A percentile compares a stretch with the other conserved stretches of the same genome.
phyloP scores from a whole-genome alignment of 92 coral and sea anemone species.

The Chrysogorgia sp. region DNA sequence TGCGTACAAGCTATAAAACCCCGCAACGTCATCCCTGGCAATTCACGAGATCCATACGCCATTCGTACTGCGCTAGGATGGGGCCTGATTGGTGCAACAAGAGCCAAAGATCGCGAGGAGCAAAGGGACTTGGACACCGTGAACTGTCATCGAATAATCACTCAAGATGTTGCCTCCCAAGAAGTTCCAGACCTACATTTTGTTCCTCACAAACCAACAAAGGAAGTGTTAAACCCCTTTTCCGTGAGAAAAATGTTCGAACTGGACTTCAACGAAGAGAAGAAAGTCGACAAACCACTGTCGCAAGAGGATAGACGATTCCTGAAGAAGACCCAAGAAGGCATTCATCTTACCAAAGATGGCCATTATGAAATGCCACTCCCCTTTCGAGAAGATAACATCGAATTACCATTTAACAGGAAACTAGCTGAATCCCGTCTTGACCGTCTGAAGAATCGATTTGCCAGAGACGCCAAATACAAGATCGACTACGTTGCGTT shows the following conservation, averaged over 20 bases:
- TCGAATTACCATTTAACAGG: conserved; percentile 48
- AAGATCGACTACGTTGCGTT: conserved; percentile 45
- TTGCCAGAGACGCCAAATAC: conserved; percentile 40
- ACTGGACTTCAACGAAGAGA: conserved; percentile 46
- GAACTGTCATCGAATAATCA: conserved; percentile 15
- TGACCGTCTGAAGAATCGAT: conserved; percentile 51
- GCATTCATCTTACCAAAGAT: conserved; percentile 22
- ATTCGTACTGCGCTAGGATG: conserved; percentile 50
- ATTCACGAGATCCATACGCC: conserved; percentile 43
- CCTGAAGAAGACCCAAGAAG: conserved; percentile 21
- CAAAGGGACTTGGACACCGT: not conserved
- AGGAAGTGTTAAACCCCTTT: conserved; percentile 48
- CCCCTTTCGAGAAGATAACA: conserved; percentile 42
- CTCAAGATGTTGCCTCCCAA: not conserved
- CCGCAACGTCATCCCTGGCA: conserved; percentile 35
- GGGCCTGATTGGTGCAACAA: conserved; percentile 29
- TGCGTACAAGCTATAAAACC: too few relatives aligned
- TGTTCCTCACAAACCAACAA: not conserved
- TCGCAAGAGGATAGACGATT: conserved; percentile 56
- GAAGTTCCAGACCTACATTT: too few relatives aligned
- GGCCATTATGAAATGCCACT: conserved; percentile 62
- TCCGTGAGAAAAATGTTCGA: conserved; percentile 50
- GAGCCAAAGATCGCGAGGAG: not conserved
- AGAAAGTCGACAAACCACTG: too few relatives aligned
- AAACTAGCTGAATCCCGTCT: too few relatives aligned